phyloP scores from a whole-genome alignment of 2,888 invertebrate species.

The Pinctada fucata region DNA sequence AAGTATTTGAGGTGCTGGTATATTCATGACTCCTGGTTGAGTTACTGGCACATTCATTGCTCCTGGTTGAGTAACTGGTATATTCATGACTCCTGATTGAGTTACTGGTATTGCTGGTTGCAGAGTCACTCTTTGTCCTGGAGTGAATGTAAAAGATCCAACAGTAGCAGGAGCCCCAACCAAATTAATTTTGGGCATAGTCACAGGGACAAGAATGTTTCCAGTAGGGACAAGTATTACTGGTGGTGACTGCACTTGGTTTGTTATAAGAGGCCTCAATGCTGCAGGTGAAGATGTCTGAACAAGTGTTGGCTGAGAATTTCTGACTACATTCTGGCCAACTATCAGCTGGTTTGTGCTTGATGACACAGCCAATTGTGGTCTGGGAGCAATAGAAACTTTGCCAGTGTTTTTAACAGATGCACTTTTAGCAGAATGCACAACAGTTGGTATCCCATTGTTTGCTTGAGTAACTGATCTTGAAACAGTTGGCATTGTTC shows the following conservation, averaged over 20 bases:
- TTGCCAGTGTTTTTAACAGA: too few relatives aligned
- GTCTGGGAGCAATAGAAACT: too few relatives aligned
- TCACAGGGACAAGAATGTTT: slow-evolving; percentile 26
- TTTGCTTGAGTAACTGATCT: background rate
- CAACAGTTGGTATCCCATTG: too few relatives aligned
- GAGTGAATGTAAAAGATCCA: background rate
- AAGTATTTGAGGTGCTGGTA: background rate
- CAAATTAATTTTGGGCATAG: slow-evolving; percentile 10
- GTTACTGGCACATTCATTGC: background rate
- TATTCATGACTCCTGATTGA: background rate
- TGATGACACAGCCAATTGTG: too few relatives aligned
- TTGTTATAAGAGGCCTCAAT: too few relatives aligned
- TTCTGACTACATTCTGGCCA: too few relatives aligned
- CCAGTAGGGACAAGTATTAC: slow-evolving; percentile 21
- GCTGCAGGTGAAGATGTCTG: too few relatives aligned
- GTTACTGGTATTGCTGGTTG: background rate
- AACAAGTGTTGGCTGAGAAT: too few relatives aligned
- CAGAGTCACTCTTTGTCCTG: background rate
- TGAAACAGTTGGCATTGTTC: background rate
- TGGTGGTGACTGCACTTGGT: slow-evolving; percentile 4
- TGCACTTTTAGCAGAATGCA: too few relatives aligned
- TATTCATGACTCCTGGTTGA: too few relatives aligned
- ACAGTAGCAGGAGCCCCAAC: background rate
- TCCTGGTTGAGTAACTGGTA: background rate
- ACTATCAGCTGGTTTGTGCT: too few relatives aligned